A percentile compares a stretch with the other conserved stretches of the same genome.
phyloP scores from a whole-genome alignment of 2,113 vertebrate genomes.

The Limanda limanda region DNA sequence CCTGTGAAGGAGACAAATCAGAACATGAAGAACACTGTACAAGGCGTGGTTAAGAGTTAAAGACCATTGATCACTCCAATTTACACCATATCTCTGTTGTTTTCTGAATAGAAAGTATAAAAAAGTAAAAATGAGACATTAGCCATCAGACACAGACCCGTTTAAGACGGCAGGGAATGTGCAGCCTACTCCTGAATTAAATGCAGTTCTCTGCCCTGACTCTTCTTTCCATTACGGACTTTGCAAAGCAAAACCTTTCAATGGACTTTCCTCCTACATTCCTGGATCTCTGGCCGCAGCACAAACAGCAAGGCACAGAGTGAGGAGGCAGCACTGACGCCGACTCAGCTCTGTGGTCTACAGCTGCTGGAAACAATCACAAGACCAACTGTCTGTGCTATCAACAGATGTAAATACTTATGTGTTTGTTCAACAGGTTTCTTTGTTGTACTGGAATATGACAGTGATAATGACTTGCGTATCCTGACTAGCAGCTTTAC shows the following conservation, averaged over 20 bases:
- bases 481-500: background rate
- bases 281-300: slow-evolving; percentile 48
- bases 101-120: background rate
- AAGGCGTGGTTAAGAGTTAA: background rate
- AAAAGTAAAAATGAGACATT: background rate
- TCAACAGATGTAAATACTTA: slow-evolving; percentile 63
- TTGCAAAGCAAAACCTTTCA: slow-evolving; percentile 69
- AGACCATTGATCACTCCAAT: background rate
- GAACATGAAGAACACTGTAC: background rate
- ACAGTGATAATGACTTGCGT: slow-evolving; percentile 23
- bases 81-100: background rate
- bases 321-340: slow-evolving; percentile 56
- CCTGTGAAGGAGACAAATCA: slow-evolving; percentile 80
- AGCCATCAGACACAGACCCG: slow-evolving; percentile 4
- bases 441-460: slow-evolving; percentile 27
- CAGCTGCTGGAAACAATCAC: slow-evolving; percentile 74
- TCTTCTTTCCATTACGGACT: slow-evolving; percentile 59
- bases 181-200: slow-evolving; percentile 13
- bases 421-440: slow-evolving; percentile 26
- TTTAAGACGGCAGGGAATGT: slow-evolving; percentile 1
- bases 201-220: slow-evolving; percentile 25
- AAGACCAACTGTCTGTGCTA: slow-evolving; percentile 46
- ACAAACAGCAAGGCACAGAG: slow-evolving; percentile 43
- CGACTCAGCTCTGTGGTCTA: slow-evolving; percentile 61
- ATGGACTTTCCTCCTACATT: slow-evolving; percentile 68